Evolutionary conservation across 2,888 invertebrate genomes (phyloP).

Genomic region (Geophilus truncorum): DNA sequence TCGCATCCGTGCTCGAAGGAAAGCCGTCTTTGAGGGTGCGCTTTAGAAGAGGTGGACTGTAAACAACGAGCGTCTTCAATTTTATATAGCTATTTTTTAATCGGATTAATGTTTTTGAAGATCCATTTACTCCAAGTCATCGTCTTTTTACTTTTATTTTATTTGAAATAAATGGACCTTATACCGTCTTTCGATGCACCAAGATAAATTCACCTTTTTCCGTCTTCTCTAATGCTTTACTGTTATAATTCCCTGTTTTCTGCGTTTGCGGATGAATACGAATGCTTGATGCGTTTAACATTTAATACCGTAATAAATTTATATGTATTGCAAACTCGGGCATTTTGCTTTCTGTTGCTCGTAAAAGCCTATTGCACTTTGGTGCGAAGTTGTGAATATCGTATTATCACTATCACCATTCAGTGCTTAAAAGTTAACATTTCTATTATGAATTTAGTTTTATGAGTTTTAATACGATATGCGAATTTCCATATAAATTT

Average conservation of each 20-base stretch:
- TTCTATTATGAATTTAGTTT: background rate
- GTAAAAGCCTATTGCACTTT: background rate
- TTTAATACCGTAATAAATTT: too few species aligned
- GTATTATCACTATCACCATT: background rate
- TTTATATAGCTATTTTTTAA: background rate
- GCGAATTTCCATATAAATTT: background rate
- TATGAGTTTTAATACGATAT: too few species aligned
- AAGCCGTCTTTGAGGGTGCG: background rate
- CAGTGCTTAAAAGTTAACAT: background rate
- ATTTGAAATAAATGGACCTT: background rate
- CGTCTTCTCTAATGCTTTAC: too few species aligned
- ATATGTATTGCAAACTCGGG: background rate
- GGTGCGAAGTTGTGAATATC: background rate
- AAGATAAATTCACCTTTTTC: too few species aligned
- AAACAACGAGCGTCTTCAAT: background rate
- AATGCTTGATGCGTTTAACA: too few species aligned
- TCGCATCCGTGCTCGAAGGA: background rate
- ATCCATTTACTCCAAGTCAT: background rate
- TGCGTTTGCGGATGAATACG: too few species aligned
- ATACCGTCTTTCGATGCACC: too few species aligned
- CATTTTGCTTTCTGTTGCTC: background rate
- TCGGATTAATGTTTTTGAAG: conserved; percentile 7
- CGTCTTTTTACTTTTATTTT: background rate
- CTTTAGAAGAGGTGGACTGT: background rate
- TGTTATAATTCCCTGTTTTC: too few species aligned